These are phyloP conservation scores for Drosophila seguyi DNA, from an alignment of 1,140 invertebrate genomes.

Conservation along the genomic window DNA sequence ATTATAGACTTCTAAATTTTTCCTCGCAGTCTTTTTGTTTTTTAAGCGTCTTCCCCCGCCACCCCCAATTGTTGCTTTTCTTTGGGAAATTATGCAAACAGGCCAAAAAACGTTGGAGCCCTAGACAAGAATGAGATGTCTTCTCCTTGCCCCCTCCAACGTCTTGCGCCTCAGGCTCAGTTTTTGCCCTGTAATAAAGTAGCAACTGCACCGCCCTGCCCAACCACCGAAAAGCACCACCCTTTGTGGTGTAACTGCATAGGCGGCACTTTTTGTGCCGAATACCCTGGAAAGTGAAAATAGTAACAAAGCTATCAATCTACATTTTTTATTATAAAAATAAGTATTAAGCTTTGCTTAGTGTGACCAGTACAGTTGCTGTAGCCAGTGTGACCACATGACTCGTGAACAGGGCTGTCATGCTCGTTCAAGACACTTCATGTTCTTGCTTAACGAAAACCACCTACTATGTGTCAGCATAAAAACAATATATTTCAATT, in stretches of 20 bases:
- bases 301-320: background rate
- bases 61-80: conserved; percentile 69
- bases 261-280: conserved; percentile 63
- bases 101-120: conserved; percentile 40
- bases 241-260: conserved; percentile 48
- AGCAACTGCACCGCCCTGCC: conserved; percentile 33
- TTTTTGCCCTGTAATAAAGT: conserved; percentile 68
- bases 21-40: background rate
- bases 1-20: background rate
- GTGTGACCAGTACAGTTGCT: background rate
- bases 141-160: conserved; percentile 31
- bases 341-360: no score
- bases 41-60: no score
- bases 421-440: background rate
- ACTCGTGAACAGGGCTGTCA: background rate
- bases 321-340: no score
- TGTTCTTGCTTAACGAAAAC: background rate
- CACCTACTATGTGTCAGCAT: conserved; percentile 2
- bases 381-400: background rate
- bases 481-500: conserved; percentile 13
- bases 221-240: background rate
- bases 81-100: conserved; percentile 73
- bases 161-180: conserved; percentile 12
- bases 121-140: conserved; percentile 44
- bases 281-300: conserved; percentile 22